Base-by-base conservation (phyloP, 1,140 invertebrate species). In the Aphis gossypii region DNA sequence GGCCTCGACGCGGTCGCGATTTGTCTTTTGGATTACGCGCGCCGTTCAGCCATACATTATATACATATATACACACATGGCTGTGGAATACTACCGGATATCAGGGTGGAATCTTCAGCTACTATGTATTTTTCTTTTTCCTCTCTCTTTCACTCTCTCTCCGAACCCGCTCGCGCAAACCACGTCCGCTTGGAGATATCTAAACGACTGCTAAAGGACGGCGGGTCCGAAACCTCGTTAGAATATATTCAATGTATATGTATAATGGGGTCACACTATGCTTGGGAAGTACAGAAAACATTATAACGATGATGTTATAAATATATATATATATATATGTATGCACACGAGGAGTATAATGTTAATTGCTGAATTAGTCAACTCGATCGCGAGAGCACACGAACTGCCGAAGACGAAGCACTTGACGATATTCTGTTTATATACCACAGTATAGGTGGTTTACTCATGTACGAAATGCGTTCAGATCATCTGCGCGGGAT, bases 11-110 rank as follows among this genome's bases (percentile, higher is more conserved):
- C 82, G 82, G 38, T 41, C 21, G 41, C 83, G 83, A 86, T 86
- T 86, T 44, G 38, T 86, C 38, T 86, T 86, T 86, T 41, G 41
- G 83, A 86, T 86, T 86, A 86, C 38, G 82, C 60, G 25, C 56
- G 4, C 4, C 60, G 60, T 68, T 68, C 56, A 60, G 0, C 25
- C 56, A 25, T 60, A 60, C 30, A 76, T 18, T 20, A 60, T n/a
- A n/a, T n/a, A n/a, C 5, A 60, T 18, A 60, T 60, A 60, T 30
- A 9, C 35, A 83, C 20, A 83, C 21, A 41, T 8, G 82, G 20
- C 38, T 5, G 35, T n/a, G 5, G 76, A 35, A 38, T 0, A 38
- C 18, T 38, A 23, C 38, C 82, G 35, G 82, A 83, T 83, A 83
- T 83, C 38, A 23, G 82, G 21, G 38, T n/a, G 14, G 30, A 76